Evolutionary conservation across 2,113 vertebrate genomes (phyloP).

Genomic region (Potamarius usumacintae): DNA sequence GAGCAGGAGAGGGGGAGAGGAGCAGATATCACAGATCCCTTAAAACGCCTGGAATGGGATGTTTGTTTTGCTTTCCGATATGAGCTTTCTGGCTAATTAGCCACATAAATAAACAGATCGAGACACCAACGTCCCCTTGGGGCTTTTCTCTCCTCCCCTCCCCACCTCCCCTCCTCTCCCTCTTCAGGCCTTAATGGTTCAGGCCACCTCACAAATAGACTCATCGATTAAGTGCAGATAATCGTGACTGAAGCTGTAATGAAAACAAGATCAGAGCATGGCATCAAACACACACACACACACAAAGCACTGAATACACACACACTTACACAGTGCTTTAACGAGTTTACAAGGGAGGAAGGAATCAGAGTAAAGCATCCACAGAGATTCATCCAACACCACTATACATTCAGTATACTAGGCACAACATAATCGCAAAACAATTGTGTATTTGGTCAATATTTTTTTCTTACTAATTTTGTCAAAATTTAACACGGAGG

Average conservation of each 20-base stretch:
- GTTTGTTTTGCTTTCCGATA: neutral
- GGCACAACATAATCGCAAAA: neutral
- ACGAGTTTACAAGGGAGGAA: neutral
- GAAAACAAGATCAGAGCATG: neutral
- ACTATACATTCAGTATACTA: neutral
- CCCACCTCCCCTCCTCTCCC: too few relatives aligned
- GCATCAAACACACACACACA: neutral
- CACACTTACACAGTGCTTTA: neutral
- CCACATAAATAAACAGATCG: slow-evolving; percentile 6
- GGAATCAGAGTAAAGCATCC: neutral
- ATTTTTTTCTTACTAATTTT: neutral
- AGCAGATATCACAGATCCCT: neutral
- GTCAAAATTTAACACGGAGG: neutral
- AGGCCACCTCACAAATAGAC: slow-evolving; percentile 10
- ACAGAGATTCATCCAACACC: neutral
- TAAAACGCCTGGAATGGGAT: slow-evolving; percentile 1
- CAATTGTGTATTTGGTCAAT: neutral
- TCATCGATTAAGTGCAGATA: slow-evolving; percentile 5
- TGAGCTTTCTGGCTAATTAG: neutral
- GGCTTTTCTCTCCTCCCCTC: neutral
- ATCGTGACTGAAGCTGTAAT: slow-evolving; percentile 7
- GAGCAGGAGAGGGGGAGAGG: neutral
- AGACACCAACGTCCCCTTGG: neutral
- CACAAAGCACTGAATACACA: neutral
- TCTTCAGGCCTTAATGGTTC: neutral